Conservation (phyloP, 2,113 vertebrate genomes). For the Callopanchax toddi region DNA sequence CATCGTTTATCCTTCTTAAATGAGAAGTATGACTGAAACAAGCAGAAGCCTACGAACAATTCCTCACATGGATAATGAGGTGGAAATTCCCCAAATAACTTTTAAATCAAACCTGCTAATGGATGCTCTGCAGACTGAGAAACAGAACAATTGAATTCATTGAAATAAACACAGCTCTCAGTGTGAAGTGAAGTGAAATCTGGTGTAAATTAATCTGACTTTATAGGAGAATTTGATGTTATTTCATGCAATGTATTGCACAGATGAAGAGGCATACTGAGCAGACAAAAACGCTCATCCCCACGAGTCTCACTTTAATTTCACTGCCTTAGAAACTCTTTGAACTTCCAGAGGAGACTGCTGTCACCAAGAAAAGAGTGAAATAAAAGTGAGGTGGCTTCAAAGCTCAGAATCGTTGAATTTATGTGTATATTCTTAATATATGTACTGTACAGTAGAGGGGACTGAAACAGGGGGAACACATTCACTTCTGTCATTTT, state of each 20-base stretch:
- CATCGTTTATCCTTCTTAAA: slow-evolving; percentile 19
- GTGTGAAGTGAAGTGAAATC: not conserved
- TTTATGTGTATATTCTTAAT: slow-evolving; percentile 19
- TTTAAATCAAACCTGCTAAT: not conserved
- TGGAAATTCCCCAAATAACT: not conserved
- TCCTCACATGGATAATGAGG: slow-evolving; percentile 13
- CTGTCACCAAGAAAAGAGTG: slow-evolving; percentile 14
- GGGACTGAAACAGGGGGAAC: not conserved
- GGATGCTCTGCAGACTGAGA: not conserved
- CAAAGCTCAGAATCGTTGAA: slow-evolving; percentile 3
- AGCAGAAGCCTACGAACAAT: slow-evolving; percentile 7
- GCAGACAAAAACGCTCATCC: not conserved
- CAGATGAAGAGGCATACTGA: not conserved
- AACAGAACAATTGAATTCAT: not conserved
- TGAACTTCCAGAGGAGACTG: slow-evolving; percentile 13
- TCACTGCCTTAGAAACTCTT: slow-evolving; percentile 2
- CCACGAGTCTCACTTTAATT: not conserved
- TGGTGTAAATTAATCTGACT: not conserved
- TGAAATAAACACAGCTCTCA: not conserved
- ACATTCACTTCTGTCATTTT: slow-evolving; percentile 4
- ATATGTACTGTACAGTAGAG: too few relatives aligned
- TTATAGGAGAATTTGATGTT: not conserved
- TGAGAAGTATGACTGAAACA: slow-evolving; percentile 20
- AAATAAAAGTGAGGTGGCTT: not conserved
- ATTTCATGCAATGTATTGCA: not conserved